phyloP scores from a whole-genome alignment of 2,888 invertebrate species.

The Strigamia maritima region DNA sequence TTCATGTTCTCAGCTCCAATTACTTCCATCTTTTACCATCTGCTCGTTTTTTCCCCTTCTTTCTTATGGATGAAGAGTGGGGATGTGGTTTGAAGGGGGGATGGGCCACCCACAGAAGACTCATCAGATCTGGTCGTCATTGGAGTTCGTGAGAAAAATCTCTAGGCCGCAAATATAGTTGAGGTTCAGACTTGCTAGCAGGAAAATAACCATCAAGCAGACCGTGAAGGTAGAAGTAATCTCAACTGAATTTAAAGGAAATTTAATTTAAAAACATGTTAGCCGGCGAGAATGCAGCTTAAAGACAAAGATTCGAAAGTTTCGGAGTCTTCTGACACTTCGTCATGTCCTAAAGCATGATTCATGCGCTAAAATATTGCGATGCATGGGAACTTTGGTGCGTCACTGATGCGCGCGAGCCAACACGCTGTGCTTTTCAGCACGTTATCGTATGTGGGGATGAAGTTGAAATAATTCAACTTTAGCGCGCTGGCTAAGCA shows the following conservation, averaged over 20 bases:
- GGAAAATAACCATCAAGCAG: background rate
- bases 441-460: too few relatives aligned
- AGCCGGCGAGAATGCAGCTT: too few relatives aligned
- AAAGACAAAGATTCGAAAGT: too few relatives aligned
- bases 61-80: background rate
- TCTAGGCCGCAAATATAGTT: background rate
- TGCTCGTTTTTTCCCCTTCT: background rate
- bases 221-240: background rate
- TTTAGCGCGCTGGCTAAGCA: too few relatives aligned
- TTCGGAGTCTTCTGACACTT: too few relatives aligned
- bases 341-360: too few relatives aligned
- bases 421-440: too few relatives aligned
- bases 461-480: too few relatives aligned
- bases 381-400: too few relatives aligned
- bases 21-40: background rate
- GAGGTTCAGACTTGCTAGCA: background rate
- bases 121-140: constrained; percentile 16
- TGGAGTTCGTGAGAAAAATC: constrained; percentile 26
- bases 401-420: too few relatives aligned
- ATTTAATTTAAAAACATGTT: too few relatives aligned
- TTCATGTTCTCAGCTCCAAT: background rate
- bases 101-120: constrained; percentile 18
- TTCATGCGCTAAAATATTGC: too few relatives aligned
- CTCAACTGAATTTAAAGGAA: background rate
- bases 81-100: background rate